Percentiles rank a stretch among this genome's conserved stretches.
Conservation (phyloP, 2,113 vertebrate species). For the Sander vitreus region DNA sequence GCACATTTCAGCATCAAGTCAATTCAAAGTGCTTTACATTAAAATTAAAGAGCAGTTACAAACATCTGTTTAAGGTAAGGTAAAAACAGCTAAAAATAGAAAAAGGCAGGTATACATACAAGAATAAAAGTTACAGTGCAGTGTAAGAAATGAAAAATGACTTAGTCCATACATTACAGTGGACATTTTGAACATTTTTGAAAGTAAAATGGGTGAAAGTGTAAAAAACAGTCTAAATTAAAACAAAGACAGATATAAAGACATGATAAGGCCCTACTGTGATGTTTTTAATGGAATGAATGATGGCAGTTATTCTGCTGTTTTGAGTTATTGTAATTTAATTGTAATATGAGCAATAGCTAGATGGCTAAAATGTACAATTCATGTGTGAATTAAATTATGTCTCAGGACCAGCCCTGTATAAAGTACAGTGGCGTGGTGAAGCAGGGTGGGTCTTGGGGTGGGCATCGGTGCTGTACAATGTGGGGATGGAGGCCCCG, state of each 20-base stretch:
- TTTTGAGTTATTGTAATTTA: neutral
- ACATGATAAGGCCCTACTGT: neutral
- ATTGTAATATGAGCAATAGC: neutral
- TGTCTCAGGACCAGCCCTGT: too few species aligned
- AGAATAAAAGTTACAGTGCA: too few species aligned
- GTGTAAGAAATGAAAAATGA: too few species aligned
- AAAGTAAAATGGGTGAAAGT: neutral
- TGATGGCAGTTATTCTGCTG: neutral
- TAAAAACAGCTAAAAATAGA: too few species aligned
- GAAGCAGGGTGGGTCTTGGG: slow-evolving; percentile 27
- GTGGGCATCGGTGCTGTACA: slow-evolving; percentile 9
- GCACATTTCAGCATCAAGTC: too few species aligned
- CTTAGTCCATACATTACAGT: neutral
- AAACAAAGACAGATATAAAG: neutral
- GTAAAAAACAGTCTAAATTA: neutral
- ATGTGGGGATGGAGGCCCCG: slow-evolving; percentile 43
- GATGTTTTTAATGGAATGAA: neutral
- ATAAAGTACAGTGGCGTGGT: neutral
- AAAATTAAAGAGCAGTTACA: too few species aligned
- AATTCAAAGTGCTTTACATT: too few species aligned
- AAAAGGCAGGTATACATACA: too few species aligned
- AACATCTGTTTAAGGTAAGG: too few species aligned
- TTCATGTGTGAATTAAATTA: too few species aligned
- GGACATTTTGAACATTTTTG: neutral
- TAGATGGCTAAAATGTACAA: too few species aligned